Conservation (phyloP, 2,888 invertebrate genomes). For the Sesia bembeciformis region DNA sequence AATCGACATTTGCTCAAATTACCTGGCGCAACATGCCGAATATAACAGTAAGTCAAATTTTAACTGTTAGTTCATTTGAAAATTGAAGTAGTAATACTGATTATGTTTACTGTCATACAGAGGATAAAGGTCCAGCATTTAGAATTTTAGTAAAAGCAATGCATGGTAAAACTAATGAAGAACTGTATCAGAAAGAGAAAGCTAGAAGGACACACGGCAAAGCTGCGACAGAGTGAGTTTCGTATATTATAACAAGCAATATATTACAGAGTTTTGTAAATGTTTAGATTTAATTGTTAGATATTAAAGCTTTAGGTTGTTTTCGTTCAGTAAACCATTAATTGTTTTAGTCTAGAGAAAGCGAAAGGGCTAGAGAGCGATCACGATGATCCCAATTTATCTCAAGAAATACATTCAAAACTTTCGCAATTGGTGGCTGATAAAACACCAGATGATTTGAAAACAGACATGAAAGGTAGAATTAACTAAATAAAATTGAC, state of each 20-base stretch:
- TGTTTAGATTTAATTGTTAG: no score
- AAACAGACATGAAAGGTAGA: slow-evolving; percentile 44
- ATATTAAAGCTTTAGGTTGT: no score
- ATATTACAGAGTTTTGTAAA: no score
- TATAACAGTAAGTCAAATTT: slow-evolving; percentile 37
- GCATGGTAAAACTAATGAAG: slow-evolving; percentile 26
- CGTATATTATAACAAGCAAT: no score
- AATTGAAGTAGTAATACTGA: background rate
- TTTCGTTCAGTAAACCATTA: no score
- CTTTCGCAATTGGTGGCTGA: slow-evolving; percentile 23
- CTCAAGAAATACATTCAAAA: slow-evolving; percentile 32
- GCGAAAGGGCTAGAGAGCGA: slow-evolving; percentile 40
- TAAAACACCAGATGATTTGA: slow-evolving; percentile 27
- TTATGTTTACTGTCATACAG: slow-evolving; percentile 15
- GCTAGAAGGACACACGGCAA: slow-evolving; percentile 22
- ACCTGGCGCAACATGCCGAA: slow-evolving; percentile 50
- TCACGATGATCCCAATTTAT: slow-evolving; percentile 45
- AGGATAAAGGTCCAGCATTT: slow-evolving; percentile 53
- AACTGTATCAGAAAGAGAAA: slow-evolving; percentile 34
- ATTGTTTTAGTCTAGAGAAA: background rate
- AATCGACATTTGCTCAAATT: slow-evolving; percentile 43
- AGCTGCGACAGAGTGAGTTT: slow-evolving; percentile 44
- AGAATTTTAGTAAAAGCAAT: slow-evolving; percentile 31
- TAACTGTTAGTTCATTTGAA: background rate
- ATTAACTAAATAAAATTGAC: background rate